Base-by-base conservation (phyloP, 2,888 invertebrate genomes). In the Ligdia adustata region DNA sequence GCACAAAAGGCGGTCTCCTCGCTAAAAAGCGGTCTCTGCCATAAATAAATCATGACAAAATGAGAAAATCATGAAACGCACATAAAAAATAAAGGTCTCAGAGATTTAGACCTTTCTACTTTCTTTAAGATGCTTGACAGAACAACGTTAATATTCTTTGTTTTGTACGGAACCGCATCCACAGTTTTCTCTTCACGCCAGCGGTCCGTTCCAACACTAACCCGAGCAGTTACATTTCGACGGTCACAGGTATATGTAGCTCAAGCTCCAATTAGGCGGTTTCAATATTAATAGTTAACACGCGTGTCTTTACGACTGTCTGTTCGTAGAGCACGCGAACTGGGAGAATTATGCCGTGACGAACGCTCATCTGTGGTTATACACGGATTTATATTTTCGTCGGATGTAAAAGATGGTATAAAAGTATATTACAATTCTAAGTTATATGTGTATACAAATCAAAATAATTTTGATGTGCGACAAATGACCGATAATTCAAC, bases 211-310 rank as follows among this genome's bases (percentile, higher is more conserved):
- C 59, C 53, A 64, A 65, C 54, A 66, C 75, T 76, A 72, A 78
- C 70, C 53, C 69, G 70, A 71, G 66, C 75, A 70, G 68, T 75
- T 64, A 74, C 72, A 71, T 67, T 61, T 66, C 64, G 62, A 62
- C 62, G 57, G 54, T 54, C 54, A 57, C 48, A 62, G 53, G 54
- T 63, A 64, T 67, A 73, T 77, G 71, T 75, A 67, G 79, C 75
- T 75, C 82, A 75, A 79, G 82, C 76, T 79, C 85, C 85, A 86
- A 88, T 87, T 87, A 87, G 69, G 57, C 61, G 15, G 68, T 72
- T 75, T 82, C 83, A 82, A 82, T 78, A 78, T 79, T 79, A 79
- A 84, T 82, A 81, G 76, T 76, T 79, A 78, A 84, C 73, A 78
- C 64, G 79, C 85, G 83, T 84, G 79, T 75, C 79, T 77, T 71